Base-by-base conservation (phyloP, 1,140 invertebrate genomes). In the Drosophila rufa region DNA sequence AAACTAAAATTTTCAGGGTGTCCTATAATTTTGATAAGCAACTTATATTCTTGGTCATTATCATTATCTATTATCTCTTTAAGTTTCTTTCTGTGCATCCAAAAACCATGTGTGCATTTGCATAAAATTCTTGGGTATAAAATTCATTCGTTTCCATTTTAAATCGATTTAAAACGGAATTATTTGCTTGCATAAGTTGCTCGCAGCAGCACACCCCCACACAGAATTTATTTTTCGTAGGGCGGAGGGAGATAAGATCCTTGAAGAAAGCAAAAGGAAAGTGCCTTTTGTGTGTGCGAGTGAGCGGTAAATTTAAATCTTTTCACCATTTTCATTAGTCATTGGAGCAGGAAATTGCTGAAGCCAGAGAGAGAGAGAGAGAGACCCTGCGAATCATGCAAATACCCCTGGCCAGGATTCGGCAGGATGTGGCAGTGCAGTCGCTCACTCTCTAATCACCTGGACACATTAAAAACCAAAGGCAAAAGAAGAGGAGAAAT, bases 301-400 rank as follows among this genome's bases (percentile, higher is more conserved):
- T 66, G 48, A 64, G 38, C 61, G 46, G 62, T 60, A 89, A 74
- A 75, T 80, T 70, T 66, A 80, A 78, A 70, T 77, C 64, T 64
- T 45, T 78, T 65, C 61, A 61, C 66, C 66, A 73, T 76, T 87
- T 79, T 71, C 83, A 86, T 87, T 79, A 66, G 78, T 68, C 74
- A 78, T 68, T 84, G 80, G 70, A 75, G 77, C 84, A 84, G 78
- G 69, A 90, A 89, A 87, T 87, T 87, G 79, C 80, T 40, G 47
- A 60, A 51, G 62, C 50, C 68, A 55, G n/a, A 19, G 7, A 38
- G 51, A 38, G 30, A 33, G 33, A 33, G 33, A 33, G 3, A 50
- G 27, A 4, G 46, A 4, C 53, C 66, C 30, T 47, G 8, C 57
- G 67, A 75, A 57, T 86, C 75, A 82, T 77, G 67, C 66, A 86